phyloP scores from a whole-genome alignment of 1,140 invertebrate species.

The Bicyclus anynana region DNA sequence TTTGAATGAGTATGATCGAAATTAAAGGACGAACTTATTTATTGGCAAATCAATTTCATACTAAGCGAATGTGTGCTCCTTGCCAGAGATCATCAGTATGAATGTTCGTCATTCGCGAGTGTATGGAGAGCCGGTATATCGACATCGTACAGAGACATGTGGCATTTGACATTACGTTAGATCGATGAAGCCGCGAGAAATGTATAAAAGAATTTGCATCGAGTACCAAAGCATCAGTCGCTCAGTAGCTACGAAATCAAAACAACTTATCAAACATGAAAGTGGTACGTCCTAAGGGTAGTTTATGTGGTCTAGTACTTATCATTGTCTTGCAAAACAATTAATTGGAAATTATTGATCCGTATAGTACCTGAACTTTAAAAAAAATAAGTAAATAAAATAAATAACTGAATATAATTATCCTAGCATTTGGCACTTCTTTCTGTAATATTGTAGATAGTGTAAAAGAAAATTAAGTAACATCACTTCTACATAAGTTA shows the following conservation, averaged over 20 bases:
- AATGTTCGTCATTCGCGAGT: not conserved
- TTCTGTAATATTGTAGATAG: too few relatives aligned
- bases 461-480: too few relatives aligned
- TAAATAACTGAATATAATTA: too few relatives aligned
- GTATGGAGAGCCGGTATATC: conserved; percentile 45
- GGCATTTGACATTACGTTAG: conserved; percentile 61
- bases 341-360: too few relatives aligned
- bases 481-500: too few relatives aligned
- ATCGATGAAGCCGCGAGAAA: conserved; percentile 46
- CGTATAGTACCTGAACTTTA: too few relatives aligned
- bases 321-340: not conserved
- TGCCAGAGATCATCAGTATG: conserved; percentile 2
- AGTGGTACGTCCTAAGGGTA: conserved; percentile 43
- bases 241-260: conserved; percentile 47
- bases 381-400: too few relatives aligned
- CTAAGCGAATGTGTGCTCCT: conserved; percentile 3
- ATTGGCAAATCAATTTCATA: not conserved
- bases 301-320: not conserved
- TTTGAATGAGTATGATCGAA: too few relatives aligned
- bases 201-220: conserved; percentile 71
- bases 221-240: conserved; percentile 57
- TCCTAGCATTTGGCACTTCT: too few relatives aligned
- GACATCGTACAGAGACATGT: conserved; percentile 43
- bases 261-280: conserved; percentile 63
- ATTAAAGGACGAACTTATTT: not conserved